These are phyloP conservation scores for Phaethornis superciliosus DNA, from an alignment of 2,113 vertebrate genomes.

Conservation along the genomic window DNA sequence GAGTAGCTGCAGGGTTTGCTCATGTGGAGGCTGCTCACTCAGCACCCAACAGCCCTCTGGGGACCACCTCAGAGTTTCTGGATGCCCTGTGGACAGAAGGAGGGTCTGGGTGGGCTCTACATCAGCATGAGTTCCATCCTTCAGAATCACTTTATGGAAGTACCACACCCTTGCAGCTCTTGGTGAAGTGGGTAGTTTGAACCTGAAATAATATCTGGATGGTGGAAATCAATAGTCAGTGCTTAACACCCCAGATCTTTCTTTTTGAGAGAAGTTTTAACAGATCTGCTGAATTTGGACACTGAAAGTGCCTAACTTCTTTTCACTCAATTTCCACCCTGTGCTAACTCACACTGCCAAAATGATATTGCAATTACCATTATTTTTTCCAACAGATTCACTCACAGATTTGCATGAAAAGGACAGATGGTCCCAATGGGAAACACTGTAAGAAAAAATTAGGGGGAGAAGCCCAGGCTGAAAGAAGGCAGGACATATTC, in stretches of 20 bases:
- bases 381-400: not conserved
- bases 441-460: not conserved
- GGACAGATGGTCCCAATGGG: not conserved
- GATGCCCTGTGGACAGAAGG: not conserved
- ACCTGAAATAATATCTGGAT: not conserved
- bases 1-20: not conserved
- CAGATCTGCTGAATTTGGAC: not conserved
- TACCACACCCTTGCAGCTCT: not conserved
- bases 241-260: not conserved
- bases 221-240: not conserved
- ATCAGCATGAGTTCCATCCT: not conserved
- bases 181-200: not conserved
- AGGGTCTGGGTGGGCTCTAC: not conserved
- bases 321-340: not conserved
- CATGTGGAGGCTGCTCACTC: rapidly evolving
- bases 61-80: not conserved
- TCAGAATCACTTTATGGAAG: not conserved
- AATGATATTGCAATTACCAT: not conserved
- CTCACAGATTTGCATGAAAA: not conserved
- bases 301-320: not conserved
- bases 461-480: not conserved
- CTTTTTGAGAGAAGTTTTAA: not conserved
- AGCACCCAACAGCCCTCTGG: rapidly evolving
- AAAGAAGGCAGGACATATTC: not conserved
- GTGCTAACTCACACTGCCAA: not conserved